Evolutionary conservation across 2,797 vertebrate species (phyloP), one percentile per base, ranked within the genome.

Genomic region (Sebastolobus altivelis): DNA sequence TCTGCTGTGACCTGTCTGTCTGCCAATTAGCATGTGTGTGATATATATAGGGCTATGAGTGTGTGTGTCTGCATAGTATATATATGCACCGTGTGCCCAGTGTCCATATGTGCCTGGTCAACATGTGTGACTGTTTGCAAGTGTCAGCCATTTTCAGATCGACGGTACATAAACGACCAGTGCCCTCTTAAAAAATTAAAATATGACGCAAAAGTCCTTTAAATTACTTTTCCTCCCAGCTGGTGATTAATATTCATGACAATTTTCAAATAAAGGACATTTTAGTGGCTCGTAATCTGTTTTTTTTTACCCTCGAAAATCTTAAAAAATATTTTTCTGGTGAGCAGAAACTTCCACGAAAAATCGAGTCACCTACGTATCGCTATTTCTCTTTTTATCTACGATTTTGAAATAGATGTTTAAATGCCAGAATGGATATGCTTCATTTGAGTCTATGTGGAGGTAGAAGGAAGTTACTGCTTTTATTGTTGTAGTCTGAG

Each of bases 1-100:
- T 87, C 82, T 80, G 70, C 79, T 77, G 84, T 40, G 87, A 86
- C 85, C 79, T 38, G 71, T 58, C 89, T 83, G 83, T 75, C 83
- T 86, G 88, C 86, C 87, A 91, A 75, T 84, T 82, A 88, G 83
- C 84, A 37, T 63, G 75, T 61, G 62, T 79, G 22, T 8, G 62
- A 62, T 77, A 77, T 74, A 77, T 77, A 70, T 72, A 52, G 5
- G 68, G 37, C 27, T 3, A 13, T 2, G 14, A 31, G 56, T n/a
- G 60, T 46, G 40, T 75, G 58, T 63, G 70, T 52, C 9, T 49
- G 55, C 27, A 29, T 29, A 14, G 43, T 46, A 16, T 18, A 8
- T 46, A 65, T 49, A 33, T 18, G 72, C 31, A n/a, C 16, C 60
- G 54, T 70, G 69, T 65, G 73, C 65, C 61, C 20, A 46, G 6